Evolutionary conservation across 2,113 vertebrate species (phyloP).

Genomic region (Ctenomys sociabilis): DNA sequence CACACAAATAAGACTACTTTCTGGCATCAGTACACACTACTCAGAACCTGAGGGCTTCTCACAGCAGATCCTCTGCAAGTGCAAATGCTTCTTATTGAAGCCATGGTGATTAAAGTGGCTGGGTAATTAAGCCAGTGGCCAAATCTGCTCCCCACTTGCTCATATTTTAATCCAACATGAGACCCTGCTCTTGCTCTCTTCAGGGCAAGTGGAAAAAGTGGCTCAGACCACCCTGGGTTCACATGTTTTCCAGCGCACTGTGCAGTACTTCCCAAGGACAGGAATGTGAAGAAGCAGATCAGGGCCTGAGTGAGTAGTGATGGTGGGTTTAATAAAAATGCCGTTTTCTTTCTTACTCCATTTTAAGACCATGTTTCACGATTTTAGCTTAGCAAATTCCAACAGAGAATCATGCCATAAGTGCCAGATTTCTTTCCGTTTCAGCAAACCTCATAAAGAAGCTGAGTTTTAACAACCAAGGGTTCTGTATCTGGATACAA

Average conservation of each 20-base stretch:
- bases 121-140: neutral
- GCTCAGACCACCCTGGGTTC: neutral
- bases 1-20: neutral
- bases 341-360: conserved; percentile 35
- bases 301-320: neutral
- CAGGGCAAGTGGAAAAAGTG: neutral
- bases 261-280: conserved; percentile 1
- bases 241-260: neutral
- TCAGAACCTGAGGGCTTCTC: neutral
- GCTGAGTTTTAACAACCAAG: neutral
- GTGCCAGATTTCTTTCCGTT: neutral
- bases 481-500: neutral
- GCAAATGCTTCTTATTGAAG: conserved; percentile 34
- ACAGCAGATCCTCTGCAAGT: conserved; percentile 10
- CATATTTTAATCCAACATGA: neutral
- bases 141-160: neutral
- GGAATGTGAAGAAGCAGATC: neutral
- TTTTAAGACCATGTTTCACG: neutral
- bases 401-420: conserved; percentile 8
- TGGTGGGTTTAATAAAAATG: neutral
- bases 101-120: neutral
- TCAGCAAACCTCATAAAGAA: conserved; percentile 49
- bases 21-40: neutral
- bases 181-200: neutral
- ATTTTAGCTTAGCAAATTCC: neutral